A percentile compares a stretch with the other conserved stretches of the same genome.
These are phyloP conservation scores for Malaclemys terrapin DNA, from an alignment of 2,113 vertebrate genomes.

Conservation along the genomic window DNA sequence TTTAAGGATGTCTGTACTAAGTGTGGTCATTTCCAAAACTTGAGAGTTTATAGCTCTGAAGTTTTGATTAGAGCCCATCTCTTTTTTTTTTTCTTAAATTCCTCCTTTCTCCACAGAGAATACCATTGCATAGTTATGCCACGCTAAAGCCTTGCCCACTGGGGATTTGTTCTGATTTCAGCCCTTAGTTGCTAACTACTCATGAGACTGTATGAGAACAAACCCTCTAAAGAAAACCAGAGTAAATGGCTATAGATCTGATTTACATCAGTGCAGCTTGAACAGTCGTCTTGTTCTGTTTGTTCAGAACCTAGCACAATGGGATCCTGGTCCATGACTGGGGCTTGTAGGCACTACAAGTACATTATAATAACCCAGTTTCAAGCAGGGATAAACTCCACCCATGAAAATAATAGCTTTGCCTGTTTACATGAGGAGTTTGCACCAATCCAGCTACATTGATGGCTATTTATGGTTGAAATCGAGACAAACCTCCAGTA, in stretches of 20 bases:
- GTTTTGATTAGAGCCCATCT: fast-evolving
- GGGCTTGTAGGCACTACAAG: neutral
- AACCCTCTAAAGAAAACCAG: neutral
- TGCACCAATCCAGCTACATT: neutral
- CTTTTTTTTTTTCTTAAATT: neutral
- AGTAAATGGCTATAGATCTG: neutral
- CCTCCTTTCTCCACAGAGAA: fast-evolving
- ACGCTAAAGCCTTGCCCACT: fast-evolving
- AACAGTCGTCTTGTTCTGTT: neutral
- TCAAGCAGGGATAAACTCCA: neutral
- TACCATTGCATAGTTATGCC: neutral
- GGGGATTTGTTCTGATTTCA: neutral
- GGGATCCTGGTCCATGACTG: fast-evolving
- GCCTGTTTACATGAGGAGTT: fast-evolving
- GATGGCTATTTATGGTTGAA: neutral
- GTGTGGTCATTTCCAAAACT: neutral
- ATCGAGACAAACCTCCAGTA: neutral
- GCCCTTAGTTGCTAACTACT: fast-evolving
- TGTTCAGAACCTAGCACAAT: neutral
- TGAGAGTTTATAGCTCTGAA: neutral
- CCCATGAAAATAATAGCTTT: neutral
- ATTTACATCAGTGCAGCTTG: neutral
- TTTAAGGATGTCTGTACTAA: neutral
- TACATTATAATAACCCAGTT: neutral
- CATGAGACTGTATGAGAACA: fast-evolving